Evolutionary conservation across 2,888 invertebrate genomes (phyloP).

Genomic region (Thumatha senex): DNA sequence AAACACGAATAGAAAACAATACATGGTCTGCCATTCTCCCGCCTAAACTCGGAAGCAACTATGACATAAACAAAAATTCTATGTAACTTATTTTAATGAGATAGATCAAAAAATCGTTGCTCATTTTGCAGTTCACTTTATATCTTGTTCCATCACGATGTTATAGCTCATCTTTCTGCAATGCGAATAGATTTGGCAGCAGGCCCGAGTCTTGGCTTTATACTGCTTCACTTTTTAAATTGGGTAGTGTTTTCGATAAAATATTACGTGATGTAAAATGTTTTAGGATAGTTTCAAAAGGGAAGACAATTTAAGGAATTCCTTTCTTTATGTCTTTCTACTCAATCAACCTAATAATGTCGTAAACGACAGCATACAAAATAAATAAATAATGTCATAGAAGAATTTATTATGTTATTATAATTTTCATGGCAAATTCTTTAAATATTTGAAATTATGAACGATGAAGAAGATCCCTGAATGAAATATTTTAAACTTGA

Average conservation of each 20-base stretch:
- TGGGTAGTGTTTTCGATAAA: conserved; percentile 25
- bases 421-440: too few species aligned
- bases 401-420: too few species aligned
- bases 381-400: too few species aligned
- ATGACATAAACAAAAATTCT: too few species aligned
- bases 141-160: conserved; percentile 47
- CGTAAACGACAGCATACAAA: too few species aligned
- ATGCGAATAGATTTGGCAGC: conserved; percentile 64
- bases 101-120: conserved; percentile 14
- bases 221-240: conserved; percentile 41
- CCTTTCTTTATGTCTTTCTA: background rate
- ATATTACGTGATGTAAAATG: conserved; percentile 13
- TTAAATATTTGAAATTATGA: too few species aligned
- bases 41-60: too few species aligned
- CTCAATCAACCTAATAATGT: too few species aligned
- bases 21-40: too few species aligned
- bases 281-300: background rate
- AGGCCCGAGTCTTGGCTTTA: conserved; percentile 58
- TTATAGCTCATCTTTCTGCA: conserved; percentile 66
- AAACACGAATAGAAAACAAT: too few species aligned
- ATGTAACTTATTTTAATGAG: conserved; percentile 5
- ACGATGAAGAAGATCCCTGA: too few species aligned
- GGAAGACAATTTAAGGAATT: background rate
- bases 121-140: conserved; percentile 38
- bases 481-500: too few species aligned